These are phyloP conservation scores for Bembecia ichneumoniformis DNA, from an alignment of 2,888 invertebrate species.

Conservation along the genomic window DNA sequence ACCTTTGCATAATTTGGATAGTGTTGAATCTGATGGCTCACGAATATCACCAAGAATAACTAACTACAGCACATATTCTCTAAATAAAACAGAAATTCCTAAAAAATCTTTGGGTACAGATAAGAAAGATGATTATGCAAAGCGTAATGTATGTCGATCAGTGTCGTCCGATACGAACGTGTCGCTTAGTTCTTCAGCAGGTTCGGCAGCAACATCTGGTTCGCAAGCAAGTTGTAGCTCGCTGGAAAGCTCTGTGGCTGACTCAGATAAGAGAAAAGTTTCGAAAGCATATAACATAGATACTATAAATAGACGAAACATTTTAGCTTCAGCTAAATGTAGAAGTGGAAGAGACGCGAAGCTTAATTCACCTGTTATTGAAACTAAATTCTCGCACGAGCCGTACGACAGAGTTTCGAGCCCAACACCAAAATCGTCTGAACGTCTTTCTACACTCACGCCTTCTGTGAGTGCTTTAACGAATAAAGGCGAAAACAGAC, in stretches of 20 bases:
- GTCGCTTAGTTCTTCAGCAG: constrained; percentile 78
- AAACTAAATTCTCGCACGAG: constrained; percentile 79
- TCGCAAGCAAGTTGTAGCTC: constrained; percentile 81
- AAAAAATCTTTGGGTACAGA: constrained; percentile 38
- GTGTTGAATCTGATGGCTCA: constrained; percentile 70
- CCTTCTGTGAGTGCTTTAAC: constrained; percentile 65
- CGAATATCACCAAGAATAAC: constrained; percentile 61
- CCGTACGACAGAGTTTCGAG: constrained; percentile 63
- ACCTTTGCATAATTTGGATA: constrained; percentile 78
- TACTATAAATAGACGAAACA: constrained; percentile 88
- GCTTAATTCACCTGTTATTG: constrained; percentile 79
- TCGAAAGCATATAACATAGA: constrained; percentile 86
- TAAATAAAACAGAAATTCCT: constrained; percentile 57
- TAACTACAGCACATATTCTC: constrained; percentile 49
- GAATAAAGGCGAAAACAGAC: constrained; percentile 64
- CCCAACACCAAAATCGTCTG: constrained; percentile 60
- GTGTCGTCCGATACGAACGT: constrained; percentile 82
- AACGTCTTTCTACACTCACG: constrained; percentile 70
- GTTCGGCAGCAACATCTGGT: constrained; percentile 80
- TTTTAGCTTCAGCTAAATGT: constrained; percentile 88
- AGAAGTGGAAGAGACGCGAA: constrained; percentile 85
- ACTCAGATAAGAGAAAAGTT: constrained; percentile 77
- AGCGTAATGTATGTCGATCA: constrained; percentile 75
- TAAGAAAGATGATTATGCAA: constrained; percentile 59
- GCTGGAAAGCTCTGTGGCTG: constrained; percentile 75